These are phyloP conservation scores for Solea solea DNA, from an alignment of 2,113 vertebrate species.

Conservation along the genomic window DNA sequence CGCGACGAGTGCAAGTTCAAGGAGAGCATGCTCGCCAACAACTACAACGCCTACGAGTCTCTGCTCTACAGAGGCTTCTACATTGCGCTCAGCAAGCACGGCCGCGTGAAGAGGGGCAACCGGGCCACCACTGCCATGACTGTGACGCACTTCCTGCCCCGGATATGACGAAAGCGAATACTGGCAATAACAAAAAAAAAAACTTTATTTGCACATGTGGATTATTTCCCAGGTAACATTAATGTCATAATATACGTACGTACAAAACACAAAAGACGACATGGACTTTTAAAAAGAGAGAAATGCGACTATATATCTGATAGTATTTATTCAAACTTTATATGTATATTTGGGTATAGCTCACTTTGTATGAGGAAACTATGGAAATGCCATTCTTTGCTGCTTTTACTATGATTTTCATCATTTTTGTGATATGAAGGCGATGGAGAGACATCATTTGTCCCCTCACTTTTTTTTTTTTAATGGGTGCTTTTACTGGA, in stretches of 20 bases:
- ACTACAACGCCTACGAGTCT: constrained; percentile 97
- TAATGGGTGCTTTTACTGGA: constrained; percentile 73
- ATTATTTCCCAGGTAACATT: constrained; percentile 83
- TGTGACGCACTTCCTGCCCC: constrained; percentile 95
- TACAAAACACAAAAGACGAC: constrained; percentile 62
- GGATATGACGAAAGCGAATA: constrained; percentile 85
- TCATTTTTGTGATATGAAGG: constrained; percentile 68
- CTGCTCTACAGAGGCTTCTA: constrained; percentile 85
- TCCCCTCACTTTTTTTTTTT: constrained; percentile 58
- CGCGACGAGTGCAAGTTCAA: constrained; percentile 95
- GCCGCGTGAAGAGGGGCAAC: constrained; percentile 90
- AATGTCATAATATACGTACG: constrained; percentile 60
- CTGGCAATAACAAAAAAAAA: constrained; percentile 74
- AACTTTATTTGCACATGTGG: constrained; percentile 87
- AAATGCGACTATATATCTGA: constrained; percentile 75
- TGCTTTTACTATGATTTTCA: constrained; percentile 84
- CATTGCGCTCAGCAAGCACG: constrained; percentile 93
- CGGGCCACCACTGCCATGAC: constrained; percentile 93
- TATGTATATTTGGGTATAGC: constrained; percentile 87
- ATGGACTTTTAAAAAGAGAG: constrained; percentile 69
- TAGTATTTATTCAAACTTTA: constrained; percentile 85
- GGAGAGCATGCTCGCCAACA: constrained; percentile 92
- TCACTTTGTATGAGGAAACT: constrained; percentile 82
- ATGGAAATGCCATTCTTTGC: constrained; percentile 80
- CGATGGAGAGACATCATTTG: constrained; percentile 40